These are phyloP conservation scores for Nymphalis polychloros DNA, from an alignment of 2,888 invertebrate species.

Conservation along the genomic window DNA sequence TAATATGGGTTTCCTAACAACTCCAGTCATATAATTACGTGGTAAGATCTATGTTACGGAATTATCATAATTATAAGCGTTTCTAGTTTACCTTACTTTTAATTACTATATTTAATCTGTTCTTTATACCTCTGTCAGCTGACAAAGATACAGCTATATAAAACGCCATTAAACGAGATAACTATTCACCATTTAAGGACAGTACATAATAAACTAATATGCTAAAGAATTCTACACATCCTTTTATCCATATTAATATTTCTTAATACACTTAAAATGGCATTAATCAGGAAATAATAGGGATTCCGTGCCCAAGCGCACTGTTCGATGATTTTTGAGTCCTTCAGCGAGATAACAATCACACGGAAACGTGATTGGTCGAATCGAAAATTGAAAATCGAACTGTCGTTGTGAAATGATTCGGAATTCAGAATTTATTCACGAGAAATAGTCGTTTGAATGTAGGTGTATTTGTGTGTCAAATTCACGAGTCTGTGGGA, in stretches of 20 bases:
- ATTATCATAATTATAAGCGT: background rate
- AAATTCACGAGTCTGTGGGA: conserved; percentile 4
- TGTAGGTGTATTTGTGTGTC: background rate
- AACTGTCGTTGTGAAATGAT: conserved; percentile 27
- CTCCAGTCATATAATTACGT: background rate
- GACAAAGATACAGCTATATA: background rate
- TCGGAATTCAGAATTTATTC: conserved; percentile 11
- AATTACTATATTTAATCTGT: conserved; percentile 2
- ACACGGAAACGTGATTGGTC: conserved; percentile 31
- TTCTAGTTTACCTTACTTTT: conserved; percentile 8
- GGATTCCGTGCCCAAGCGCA: conserved; percentile 20
- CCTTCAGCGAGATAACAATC: conserved; percentile 33
- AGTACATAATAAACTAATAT: background rate
- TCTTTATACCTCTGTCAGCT: background rate
- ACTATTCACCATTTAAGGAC: background rate
- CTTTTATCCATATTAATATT: conserved; percentile 16
- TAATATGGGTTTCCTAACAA: background rate
- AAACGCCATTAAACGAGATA: background rate
- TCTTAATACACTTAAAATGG: conserved; percentile 3
- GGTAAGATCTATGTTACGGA: background rate
- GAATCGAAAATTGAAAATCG: conserved; percentile 23
- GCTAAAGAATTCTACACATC: background rate
- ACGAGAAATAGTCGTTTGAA: background rate
- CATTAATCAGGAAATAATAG: conserved; percentile 27
- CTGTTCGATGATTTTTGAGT: conserved; percentile 23